Evolutionary conservation across 2,113 vertebrate genomes (phyloP).

Genomic region (Poecilia latipinna): DNA sequence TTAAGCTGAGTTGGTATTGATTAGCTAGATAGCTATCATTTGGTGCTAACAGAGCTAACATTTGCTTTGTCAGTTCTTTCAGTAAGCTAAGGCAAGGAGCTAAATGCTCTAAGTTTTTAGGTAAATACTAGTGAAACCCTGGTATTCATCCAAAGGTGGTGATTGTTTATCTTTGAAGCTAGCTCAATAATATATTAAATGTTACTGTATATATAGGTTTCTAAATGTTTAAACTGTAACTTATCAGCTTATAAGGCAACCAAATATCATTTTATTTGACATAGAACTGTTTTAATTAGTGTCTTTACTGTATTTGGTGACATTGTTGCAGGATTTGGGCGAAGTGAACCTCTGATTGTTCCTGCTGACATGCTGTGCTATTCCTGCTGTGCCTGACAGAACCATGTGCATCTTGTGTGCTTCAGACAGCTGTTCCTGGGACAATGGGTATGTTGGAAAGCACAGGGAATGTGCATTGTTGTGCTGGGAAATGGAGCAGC

Average conservation of each 20-base stretch:
- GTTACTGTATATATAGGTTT: background rate
- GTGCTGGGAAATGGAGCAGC: constrained; percentile 21
- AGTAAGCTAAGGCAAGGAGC: background rate
- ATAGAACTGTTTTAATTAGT: background rate
- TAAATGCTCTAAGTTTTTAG: no score
- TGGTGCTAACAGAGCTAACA: background rate
- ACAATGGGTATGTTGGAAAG: constrained; percentile 10
- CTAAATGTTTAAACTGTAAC: background rate
- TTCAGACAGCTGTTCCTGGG: constrained; percentile 23
- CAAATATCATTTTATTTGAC: background rate
- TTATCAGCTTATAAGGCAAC: background rate
- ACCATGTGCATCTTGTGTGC: constrained; percentile 42
- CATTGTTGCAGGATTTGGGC: background rate
- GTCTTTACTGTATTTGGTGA: background rate
- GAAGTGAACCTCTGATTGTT: background rate
- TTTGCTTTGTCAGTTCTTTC: background rate
- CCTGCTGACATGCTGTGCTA: constrained; percentile 18
- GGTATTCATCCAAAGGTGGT: no score
- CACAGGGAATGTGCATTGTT: constrained; percentile 58
- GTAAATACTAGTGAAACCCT: no score
- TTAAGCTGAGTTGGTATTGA: background rate
- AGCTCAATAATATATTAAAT: background rate
- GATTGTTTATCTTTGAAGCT: background rate
- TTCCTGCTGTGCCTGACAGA: constrained; percentile 26
- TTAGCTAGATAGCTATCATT: background rate